A percentile compares a stretch with the other conserved stretches of the same genome.
phyloP scores from a whole-genome alignment of 1,140 invertebrate species.

The Drosophila lowei region DNA sequence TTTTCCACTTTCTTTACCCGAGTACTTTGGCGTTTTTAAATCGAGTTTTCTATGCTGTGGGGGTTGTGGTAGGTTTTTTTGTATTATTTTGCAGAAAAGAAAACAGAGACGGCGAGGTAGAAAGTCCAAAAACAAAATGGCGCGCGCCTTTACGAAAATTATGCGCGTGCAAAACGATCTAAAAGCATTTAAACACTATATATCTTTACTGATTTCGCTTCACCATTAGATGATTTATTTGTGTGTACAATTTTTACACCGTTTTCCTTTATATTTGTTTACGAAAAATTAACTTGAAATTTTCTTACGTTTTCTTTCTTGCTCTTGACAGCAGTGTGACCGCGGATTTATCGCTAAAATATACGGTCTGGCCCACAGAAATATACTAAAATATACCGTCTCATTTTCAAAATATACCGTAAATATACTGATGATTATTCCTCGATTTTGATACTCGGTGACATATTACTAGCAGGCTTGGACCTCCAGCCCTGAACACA shows the following conservation, averaged over 20 bases:
- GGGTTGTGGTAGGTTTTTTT: slow-evolving; percentile 46
- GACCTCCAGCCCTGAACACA: too few relatives aligned
- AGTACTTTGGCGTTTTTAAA: not conserved
- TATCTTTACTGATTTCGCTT: slow-evolving; percentile 8
- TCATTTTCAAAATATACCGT: too few relatives aligned
- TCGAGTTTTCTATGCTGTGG: too few relatives aligned
- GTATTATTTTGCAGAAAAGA: slow-evolving; percentile 61
- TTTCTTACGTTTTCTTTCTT: slow-evolving; percentile 77
- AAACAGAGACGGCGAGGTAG: slow-evolving; percentile 53
- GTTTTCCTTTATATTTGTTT: slow-evolving; percentile 42
- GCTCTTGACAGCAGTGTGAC: slow-evolving; percentile 11
- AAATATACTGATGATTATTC: too few relatives aligned
- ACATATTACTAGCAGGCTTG: too few relatives aligned
- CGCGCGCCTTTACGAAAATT: slow-evolving; percentile 68
- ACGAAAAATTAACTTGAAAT: slow-evolving; percentile 51
- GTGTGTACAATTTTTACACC: slow-evolving; percentile 29
- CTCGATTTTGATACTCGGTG: too few relatives aligned
- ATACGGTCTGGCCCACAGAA: too few relatives aligned
- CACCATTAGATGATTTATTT: slow-evolving; percentile 5
- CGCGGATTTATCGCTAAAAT: too few relatives aligned
- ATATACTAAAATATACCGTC: too few relatives aligned
- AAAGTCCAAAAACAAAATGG: slow-evolving; percentile 76
- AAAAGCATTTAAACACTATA: slow-evolving; percentile 28
- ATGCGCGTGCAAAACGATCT: slow-evolving; percentile 41
- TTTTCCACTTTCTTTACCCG: slow-evolving; percentile 16